A percentile compares a stretch with the other conserved stretches of the same genome.
Evolutionary conservation across 2,797 vertebrate species (phyloP).

Genomic region (Sebastes diaconus): DNA sequence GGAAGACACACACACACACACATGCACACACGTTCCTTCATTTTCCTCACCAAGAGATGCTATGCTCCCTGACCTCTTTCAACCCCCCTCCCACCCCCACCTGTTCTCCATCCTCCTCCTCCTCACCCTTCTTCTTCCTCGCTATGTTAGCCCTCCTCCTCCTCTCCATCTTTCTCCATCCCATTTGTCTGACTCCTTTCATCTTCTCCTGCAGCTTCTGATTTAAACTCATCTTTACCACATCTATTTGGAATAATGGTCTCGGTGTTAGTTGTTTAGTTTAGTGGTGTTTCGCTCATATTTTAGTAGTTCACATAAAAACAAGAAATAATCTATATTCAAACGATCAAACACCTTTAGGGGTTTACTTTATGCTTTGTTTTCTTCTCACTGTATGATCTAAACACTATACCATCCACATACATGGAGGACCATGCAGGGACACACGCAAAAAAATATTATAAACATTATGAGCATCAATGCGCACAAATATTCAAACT

Average conservation of each 20-base stretch:
- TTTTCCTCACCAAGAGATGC: slow-evolving; percentile 58
- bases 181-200: slow-evolving; percentile 54
- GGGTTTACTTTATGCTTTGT: background rate
- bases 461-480: background rate
- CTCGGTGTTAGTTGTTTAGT: background rate
- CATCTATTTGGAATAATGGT: slow-evolving; percentile 32
- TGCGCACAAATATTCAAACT: background rate
- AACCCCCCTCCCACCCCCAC: slow-evolving; percentile 43
- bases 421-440: background rate
- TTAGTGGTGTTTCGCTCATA: background rate
- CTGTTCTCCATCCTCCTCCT: slow-evolving; percentile 45
- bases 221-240: slow-evolving; percentile 42
- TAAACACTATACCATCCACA: background rate
- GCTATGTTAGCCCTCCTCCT: slow-evolving; percentile 41
- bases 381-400: background rate
- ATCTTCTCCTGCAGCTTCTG: slow-evolving; percentile 40
- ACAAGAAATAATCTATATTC: background rate
- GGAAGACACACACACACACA: slow-evolving; percentile 48
- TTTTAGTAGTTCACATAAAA: background rate
- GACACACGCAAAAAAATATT: background rate
- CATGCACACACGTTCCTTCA: slow-evolving; percentile 33
- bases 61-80: slow-evolving; percentile 67
- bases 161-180: slow-evolving; percentile 27
- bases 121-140: slow-evolving; percentile 1
- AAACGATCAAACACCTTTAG: background rate